Percentiles rank a stretch among this genome's conserved stretches.
Evolutionary conservation across 2,888 invertebrate genomes (phyloP).

Genomic region (Crossocerus cetratus): DNA sequence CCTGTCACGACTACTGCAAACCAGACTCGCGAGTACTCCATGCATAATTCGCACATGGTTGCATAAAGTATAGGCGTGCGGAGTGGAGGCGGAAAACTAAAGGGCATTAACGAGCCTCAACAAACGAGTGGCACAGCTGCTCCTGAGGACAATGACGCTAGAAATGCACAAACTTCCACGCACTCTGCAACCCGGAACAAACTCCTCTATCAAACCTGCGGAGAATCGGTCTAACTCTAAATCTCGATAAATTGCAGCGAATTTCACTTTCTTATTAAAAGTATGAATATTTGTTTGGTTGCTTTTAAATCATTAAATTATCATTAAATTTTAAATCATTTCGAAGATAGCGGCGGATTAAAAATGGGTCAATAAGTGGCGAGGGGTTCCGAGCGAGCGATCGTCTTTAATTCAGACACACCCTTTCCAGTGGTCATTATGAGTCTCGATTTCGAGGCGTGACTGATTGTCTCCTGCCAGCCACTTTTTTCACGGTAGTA

Average conservation of each 20-base stretch:
- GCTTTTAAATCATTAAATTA: too few relatives aligned
- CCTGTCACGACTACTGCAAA: too few relatives aligned
- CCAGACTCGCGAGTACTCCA: too few relatives aligned
- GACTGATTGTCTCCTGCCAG: constrained; percentile 66
- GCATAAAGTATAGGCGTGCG: background rate
- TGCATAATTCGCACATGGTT: background rate
- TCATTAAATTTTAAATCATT: too few relatives aligned
- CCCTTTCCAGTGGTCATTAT: constrained; percentile 65
- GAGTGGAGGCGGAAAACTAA: background rate
- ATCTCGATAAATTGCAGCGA: too few relatives aligned
- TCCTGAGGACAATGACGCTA: constrained; percentile 30
- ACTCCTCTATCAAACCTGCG: background rate
- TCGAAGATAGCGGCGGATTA: too few relatives aligned
- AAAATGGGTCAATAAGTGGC: background rate
- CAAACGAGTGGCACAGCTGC: constrained; percentile 42
- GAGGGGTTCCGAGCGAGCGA: constrained; percentile 21
- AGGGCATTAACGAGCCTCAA: constrained; percentile 20
- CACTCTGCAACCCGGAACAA: constrained; percentile 7
- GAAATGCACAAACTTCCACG: constrained; percentile 27
- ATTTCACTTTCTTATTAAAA: too few relatives aligned
- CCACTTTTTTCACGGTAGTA: constrained; percentile 32
- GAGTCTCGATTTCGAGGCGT: constrained; percentile 67
- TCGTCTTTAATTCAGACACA: constrained; percentile 53
- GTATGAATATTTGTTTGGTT: too few relatives aligned
- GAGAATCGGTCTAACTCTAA: too few relatives aligned